A percentile compares a stretch with the other conserved stretches of the same genome.
Evolutionary conservation across 2,888 invertebrate genomes (phyloP).

Genomic region (Branchipolynoe longqiensis): DNA sequence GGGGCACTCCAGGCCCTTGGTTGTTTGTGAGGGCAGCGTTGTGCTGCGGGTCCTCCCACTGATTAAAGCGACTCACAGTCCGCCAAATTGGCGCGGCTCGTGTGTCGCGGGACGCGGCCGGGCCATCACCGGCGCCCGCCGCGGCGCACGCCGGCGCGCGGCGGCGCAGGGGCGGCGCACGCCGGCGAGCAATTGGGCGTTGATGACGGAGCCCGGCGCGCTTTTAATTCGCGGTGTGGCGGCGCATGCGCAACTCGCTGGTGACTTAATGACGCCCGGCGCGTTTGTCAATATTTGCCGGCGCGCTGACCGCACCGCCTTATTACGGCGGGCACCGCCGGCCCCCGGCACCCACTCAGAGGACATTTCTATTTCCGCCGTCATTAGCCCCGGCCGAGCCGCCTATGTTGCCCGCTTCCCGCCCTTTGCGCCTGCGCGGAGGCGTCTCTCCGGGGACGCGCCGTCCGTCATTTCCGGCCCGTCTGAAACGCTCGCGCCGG

Average conservation of each 20-base stretch:
- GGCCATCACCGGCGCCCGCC: constrained; percentile 12
- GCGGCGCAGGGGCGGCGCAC: neutral
- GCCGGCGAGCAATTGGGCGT: neutral
- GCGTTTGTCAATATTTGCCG: constrained; percentile 56
- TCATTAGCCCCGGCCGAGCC: constrained; percentile 32
- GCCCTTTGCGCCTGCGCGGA: constrained; percentile 19
- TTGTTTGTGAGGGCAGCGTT: constrained; percentile 12
- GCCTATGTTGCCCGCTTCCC: constrained; percentile 5
- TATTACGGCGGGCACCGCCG: constrained; percentile 31
- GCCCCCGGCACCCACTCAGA: neutral
- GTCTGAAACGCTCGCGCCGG: too few relatives aligned
- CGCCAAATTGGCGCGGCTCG: constrained; percentile 38
- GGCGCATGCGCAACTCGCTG: neutral
- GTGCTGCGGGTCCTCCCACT: neutral
- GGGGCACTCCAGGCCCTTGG: neutral
- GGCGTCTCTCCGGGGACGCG: constrained; percentile 24
- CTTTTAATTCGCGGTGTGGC: neutral
- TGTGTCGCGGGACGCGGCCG: constrained; percentile 10
- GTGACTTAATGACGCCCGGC: constrained; percentile 36
- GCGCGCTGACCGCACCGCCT: constrained; percentile 8
- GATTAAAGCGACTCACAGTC: constrained; percentile 17
- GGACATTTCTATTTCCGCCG: constrained; percentile 52
- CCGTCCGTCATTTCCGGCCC: constrained; percentile 52
- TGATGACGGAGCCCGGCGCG: neutral
- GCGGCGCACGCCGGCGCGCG: neutral